phyloP scores from a whole-genome alignment of 1,140 invertebrate species.

The Papilio dardanus region DNA sequence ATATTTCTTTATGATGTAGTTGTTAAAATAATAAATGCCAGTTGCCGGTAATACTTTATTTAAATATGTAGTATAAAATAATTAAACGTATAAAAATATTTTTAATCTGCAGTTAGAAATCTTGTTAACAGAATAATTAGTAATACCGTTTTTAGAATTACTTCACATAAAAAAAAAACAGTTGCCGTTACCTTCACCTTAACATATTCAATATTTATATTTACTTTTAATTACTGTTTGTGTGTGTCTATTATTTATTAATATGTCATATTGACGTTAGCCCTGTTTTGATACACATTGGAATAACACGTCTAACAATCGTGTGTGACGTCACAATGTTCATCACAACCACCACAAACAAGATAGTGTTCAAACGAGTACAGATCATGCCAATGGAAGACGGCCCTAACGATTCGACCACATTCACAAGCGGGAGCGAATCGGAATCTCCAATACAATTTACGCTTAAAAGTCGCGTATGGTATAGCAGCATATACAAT shows the following conservation, averaged over 20 bases:
- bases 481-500: no score
- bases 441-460: no score
- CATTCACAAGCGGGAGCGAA: neutral
- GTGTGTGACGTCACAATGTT: constrained; percentile 3
- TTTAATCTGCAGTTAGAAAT: neutral
- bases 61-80: no score
- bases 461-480: no score
- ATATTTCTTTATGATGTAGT: neutral
- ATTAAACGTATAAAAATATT: neutral
- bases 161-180: neutral
- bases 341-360: neutral
- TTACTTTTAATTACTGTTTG: neutral
- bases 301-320: constrained; percentile 23
- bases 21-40: neutral
- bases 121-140: neutral
- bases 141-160: neutral
- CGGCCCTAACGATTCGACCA: neutral
- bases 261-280: constrained; percentile 8
- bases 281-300: constrained; percentile 2
- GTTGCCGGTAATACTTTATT: no score
- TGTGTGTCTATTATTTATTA: constrained; percentile 5
- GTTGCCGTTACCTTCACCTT: neutral
- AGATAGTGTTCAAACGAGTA: constrained; percentile 7
- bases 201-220: neutral
- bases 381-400: constrained; percentile 7